phyloP scores from a whole-genome alignment of 2,888 invertebrate species.

The Amorpha juglandis region DNA sequence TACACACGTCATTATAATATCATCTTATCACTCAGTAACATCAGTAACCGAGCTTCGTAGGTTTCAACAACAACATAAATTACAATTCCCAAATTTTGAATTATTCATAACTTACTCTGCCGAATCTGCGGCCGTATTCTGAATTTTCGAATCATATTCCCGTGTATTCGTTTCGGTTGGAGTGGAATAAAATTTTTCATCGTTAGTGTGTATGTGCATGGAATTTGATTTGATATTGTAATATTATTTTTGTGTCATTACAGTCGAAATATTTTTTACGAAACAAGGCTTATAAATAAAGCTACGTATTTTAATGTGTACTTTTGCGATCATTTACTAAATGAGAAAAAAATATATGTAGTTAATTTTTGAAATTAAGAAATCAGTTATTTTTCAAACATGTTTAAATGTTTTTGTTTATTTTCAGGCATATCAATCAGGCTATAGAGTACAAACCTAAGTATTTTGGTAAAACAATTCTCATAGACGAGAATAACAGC shows the following conservation, averaged over 20 bases:
- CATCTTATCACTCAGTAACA: conserved; percentile 27
- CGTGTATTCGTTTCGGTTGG: conserved; percentile 8
- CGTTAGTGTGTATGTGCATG: conserved; percentile 1
- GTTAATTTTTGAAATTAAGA: too few species aligned
- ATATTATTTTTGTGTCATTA: neutral
- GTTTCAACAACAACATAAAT: conserved; percentile 61
- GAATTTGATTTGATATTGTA: conserved; percentile 4
- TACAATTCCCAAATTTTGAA: conserved; percentile 60
- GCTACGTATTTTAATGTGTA: too few species aligned
- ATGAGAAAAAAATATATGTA: too few species aligned
- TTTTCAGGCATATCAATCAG: too few species aligned
- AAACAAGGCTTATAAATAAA: too few species aligned
- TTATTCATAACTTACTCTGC: conserved; percentile 61
- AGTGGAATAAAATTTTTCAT: neutral
- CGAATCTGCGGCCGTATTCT: conserved; percentile 50
- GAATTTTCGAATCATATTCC: conserved; percentile 26
- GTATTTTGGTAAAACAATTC: too few species aligned
- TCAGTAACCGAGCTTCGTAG: conserved; percentile 37
- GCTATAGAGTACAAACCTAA: too few species aligned
- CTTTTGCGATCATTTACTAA: too few species aligned
- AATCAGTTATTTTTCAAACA: too few species aligned
- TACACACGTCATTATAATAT: conserved; percentile 16
- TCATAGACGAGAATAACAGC: too few species aligned
- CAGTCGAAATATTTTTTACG: neutral
- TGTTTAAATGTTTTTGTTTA: too few species aligned